A percentile compares a stretch with the other conserved stretches of the same genome.
Conservation (phyloP, 2,888 invertebrate species). For the Pollenia labialis region DNA sequence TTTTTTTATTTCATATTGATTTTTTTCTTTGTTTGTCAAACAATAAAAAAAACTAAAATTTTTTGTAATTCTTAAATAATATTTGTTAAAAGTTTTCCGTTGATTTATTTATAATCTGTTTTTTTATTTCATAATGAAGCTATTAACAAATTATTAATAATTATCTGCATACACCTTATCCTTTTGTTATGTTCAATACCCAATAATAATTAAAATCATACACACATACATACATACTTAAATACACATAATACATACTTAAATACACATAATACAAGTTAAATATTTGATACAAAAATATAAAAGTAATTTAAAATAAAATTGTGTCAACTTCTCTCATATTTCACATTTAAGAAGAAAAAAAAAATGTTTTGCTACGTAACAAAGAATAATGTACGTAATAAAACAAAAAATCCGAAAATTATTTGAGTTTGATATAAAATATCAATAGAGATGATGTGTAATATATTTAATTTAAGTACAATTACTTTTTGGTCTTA, state of each 20-base stretch:
- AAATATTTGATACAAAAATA: neutral
- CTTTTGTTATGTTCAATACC: constrained; percentile 51
- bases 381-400: neutral
- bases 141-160: constrained; percentile 41
- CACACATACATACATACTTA: constrained; percentile 1
- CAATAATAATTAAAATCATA: neutral
- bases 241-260: neutral
- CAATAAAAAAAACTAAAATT: constrained; percentile 10
- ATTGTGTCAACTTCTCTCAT: constrained; percentile 28
- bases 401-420: constrained; percentile 30
- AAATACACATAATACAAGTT: neutral
- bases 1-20: constrained; percentile 66
- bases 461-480: constrained; percentile 50
- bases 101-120: constrained; percentile 41
- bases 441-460: constrained; percentile 36
- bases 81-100: constrained; percentile 21
- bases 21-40: constrained; percentile 42
- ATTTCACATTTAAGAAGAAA: neutral
- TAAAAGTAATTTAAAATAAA: constrained; percentile 10
- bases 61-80: constrained; percentile 34
- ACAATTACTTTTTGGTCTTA: constrained; percentile 33
- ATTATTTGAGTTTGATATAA: constrained; percentile 46
- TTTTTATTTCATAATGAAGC: constrained; percentile 53
- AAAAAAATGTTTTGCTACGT: neutral
- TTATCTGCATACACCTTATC: constrained; percentile 74